Conservation (phyloP, 2,113 vertebrate genomes). For the Periophthalmodon schlosseri region DNA sequence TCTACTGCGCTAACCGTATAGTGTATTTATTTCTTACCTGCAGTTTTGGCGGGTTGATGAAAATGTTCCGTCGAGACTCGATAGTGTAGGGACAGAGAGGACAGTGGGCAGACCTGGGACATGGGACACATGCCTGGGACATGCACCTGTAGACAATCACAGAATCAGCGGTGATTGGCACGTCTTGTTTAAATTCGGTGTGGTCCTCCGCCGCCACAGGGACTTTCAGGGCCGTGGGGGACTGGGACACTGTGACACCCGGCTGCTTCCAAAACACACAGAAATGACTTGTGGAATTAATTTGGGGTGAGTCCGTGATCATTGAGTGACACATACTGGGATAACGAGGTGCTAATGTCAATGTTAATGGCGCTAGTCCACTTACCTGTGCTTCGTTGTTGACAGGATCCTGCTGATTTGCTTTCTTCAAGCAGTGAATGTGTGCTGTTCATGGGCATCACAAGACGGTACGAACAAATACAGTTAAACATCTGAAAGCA, state of each 20-base stretch:
- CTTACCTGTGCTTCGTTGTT: not conserved
- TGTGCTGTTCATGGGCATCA: slow-evolving; percentile 32
- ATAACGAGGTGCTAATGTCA: not conserved
- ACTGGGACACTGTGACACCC: slow-evolving; percentile 2
- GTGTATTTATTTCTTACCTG: too few species aligned
- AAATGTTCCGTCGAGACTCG: too few species aligned
- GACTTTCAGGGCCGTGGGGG: not conserved
- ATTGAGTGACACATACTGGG: not conserved
- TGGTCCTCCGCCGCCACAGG: not conserved
- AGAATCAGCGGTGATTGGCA: slow-evolving; percentile 30
- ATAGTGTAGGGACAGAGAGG: too few species aligned
- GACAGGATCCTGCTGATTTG: slow-evolving; percentile 51
- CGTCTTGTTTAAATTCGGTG: slow-evolving; percentile 19
- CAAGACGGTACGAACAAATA: slow-evolving; percentile 32
- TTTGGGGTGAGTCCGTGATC: slow-evolving; percentile 52
- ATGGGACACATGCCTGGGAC: too few species aligned
- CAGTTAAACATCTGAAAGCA: not conserved
- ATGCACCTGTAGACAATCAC: slow-evolving; percentile 53
- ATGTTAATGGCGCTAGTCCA: not conserved
- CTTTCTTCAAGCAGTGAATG: slow-evolving; percentile 54
- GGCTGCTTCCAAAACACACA: not conserved
- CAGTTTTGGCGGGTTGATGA: not conserved
- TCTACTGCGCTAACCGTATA: too few species aligned
- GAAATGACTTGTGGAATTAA: slow-evolving; percentile 59
- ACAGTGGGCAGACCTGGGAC: too few species aligned